Evolutionary conservation across 2,797 vertebrate species (phyloP), one percentile per base, ranked within the genome.

Genomic region (Eidolon dupreanum): DNA sequence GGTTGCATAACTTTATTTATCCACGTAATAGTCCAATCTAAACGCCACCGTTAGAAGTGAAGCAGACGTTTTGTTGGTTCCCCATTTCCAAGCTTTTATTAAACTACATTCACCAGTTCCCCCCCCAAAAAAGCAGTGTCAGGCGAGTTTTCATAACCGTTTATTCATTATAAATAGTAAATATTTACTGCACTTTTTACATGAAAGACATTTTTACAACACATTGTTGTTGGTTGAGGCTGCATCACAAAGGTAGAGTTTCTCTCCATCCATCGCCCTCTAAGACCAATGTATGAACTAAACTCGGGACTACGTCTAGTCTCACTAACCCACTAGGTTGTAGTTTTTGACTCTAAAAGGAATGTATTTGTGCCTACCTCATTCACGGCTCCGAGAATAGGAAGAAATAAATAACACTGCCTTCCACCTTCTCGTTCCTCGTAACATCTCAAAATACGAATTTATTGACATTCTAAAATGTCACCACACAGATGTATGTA

Each of bases 91-190:
- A 28, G 8, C 26, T 75, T 83, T 93, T 57, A 49, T 88, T 94
- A 77, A 49, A 61, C n/a, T 53, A 19, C 9, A 51, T 53, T 75
- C 68, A 75, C 68, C 79, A n/a, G 19, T 53, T 75, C 9, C 66
- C 93, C 43, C 22, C 93, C 43, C 19, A 81, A 98, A 98, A 97
- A 98, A 97, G 94, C 96, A 98, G 91, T 97, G 92, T 96, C 96
- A 97, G 96, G 96, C 97, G 98, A 98, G 98, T 98, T 98, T 99
- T 98, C 98, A 98, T 98, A 99, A 98, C 97, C 98, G 98, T 99
- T 99, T 99, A 99, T 99, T 99, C 98, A 99, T 99, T 99, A 99
- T 99, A 99, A 99, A 99, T 99, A 99, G 99, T 99, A 99, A 99
- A 99, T 99, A 99, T 99, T 99, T 99, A 99, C 99, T 99, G 99